These are phyloP conservation scores for Athalia rosae DNA, from an alignment of 2,888 invertebrate species.

Conservation along the genomic window DNA sequence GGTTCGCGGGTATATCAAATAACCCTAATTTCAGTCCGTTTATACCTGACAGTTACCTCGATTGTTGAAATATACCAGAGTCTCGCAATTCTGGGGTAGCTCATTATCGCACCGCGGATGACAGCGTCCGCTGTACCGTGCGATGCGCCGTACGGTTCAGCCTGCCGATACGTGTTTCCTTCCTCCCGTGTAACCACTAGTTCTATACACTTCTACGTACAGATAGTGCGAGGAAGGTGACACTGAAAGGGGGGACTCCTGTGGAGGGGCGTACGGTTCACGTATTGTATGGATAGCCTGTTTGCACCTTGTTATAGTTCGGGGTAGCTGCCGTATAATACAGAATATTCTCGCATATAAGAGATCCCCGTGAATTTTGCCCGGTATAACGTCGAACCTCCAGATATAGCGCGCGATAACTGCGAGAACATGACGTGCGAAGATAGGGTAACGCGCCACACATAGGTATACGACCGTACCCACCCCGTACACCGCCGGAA, in stretches of 20 bases:
- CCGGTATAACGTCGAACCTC: slow-evolving; percentile 8
- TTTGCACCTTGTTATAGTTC: background rate
- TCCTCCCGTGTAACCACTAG: background rate
- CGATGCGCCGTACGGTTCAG: slow-evolving; percentile 18
- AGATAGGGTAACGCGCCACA: slow-evolving; percentile 24
- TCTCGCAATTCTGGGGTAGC: slow-evolving; percentile 34
- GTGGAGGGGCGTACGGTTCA: background rate
- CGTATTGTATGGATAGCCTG: background rate
- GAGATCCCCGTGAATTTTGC: slow-evolving; percentile 28
- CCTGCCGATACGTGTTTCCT: slow-evolving; percentile 36
- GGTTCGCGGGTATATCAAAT: slow-evolving; percentile 30
- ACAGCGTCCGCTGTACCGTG: background rate
- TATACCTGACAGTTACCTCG: background rate
- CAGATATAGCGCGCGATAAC: slow-evolving; percentile 7
- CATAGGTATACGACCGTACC: background rate
- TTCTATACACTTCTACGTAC: slow-evolving; percentile 4
- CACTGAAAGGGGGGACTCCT: background rate
- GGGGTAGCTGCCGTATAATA: background rate
- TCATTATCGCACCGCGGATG: slow-evolving; percentile 38
- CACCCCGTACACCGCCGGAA: slow-evolving; percentile 6
- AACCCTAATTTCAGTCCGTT: slow-evolving; percentile 3
- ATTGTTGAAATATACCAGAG: slow-evolving; percentile 22
- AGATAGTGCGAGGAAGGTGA: slow-evolving; percentile 5
- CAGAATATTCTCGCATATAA: slow-evolving; percentile 10
- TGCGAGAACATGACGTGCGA: slow-evolving; percentile 10